Evolutionary conservation across 2,113 vertebrate species (phyloP).

Genomic region (Leptodactylus fuscus): DNA sequence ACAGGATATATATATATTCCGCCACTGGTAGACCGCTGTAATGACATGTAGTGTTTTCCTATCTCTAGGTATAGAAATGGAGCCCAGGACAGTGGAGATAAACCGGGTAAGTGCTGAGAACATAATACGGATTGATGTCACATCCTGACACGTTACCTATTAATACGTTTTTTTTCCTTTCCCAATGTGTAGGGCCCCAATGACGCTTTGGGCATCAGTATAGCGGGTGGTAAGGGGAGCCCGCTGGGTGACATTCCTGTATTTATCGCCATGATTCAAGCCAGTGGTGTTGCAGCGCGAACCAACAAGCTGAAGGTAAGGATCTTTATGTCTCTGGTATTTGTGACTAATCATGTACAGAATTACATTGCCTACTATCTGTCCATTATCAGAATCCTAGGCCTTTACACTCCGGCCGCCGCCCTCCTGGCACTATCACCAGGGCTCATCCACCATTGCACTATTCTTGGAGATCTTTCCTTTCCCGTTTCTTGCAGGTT

Average conservation of each 20-base stretch:
- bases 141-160: not conserved
- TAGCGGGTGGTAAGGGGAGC: slow-evolving; percentile 94
- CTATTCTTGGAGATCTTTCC: not conserved
- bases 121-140: not conserved
- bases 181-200: slow-evolving; percentile 76
- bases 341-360: too few species aligned
- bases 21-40: too few species aligned
- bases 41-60: not conserved
- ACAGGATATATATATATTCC: too few species aligned
- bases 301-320: slow-evolving; percentile 89
- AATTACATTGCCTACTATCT: not conserved
- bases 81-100: slow-evolving; percentile 86
- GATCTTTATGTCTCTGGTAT: not conserved
- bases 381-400: not conserved
- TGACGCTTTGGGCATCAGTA: slow-evolving; percentile 93
- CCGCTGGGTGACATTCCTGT: slow-evolving; percentile 92
- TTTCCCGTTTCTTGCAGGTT: slow-evolving; percentile 77
- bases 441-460: too few species aligned
- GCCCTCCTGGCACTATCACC: not conserved
- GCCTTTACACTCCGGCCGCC: not conserved
- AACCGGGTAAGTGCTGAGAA: slow-evolving; percentile 78
- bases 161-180: not conserved
- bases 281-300: slow-evolving; percentile 88
- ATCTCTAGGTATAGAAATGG: slow-evolving; percentile 71
- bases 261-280: slow-evolving; percentile 98